Percentiles rank a stretch among this genome's conserved stretches.
phyloP scores from a whole-genome alignment of 2,797 vertebrate genomes.

The Harpagifer antarcticus region DNA sequence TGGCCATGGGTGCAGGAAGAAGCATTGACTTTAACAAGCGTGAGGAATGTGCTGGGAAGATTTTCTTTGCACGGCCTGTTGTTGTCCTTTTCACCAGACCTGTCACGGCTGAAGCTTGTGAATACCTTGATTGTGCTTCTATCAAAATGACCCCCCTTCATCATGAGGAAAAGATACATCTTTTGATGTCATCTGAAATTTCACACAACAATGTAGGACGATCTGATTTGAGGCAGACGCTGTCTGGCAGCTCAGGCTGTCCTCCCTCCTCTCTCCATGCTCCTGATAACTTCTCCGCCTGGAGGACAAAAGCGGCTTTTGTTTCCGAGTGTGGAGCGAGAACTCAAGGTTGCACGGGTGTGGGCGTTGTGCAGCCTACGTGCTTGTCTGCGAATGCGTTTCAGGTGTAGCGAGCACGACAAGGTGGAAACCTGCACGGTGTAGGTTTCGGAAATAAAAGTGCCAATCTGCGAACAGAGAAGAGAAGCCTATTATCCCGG shows the following conservation, averaged over 20 bases:
- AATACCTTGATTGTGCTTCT: constrained; percentile 79
- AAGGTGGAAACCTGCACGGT: constrained; percentile 39
- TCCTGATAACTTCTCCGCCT: constrained; percentile 79
- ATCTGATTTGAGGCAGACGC: constrained; percentile 82
- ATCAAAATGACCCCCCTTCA: constrained; percentile 56
- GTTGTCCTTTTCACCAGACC: constrained; percentile 61
- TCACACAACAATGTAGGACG: constrained; percentile 83
- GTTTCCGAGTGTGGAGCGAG: constrained; percentile 66
- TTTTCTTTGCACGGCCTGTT: constrained; percentile 66
- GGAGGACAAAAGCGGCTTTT: constrained; percentile 82
- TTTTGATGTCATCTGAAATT: constrained; percentile 87
- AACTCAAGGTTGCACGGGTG: constrained; percentile 61
- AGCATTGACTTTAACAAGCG: constrained; percentile 68
- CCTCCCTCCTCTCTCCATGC: constrained; percentile 45
- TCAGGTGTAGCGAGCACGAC: constrained; percentile 65
- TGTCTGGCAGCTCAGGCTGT: constrained; percentile 68
- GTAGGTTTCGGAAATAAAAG: constrained; percentile 74
- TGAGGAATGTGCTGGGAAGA: constrained; percentile 70
- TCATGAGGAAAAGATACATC: constrained; percentile 64
- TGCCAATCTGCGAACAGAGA: constrained; percentile 67
- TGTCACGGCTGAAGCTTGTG: constrained; percentile 69
- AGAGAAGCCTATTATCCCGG: constrained; percentile 74
- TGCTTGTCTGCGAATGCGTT: constrained; percentile 62
- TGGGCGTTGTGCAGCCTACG: constrained; percentile 54
- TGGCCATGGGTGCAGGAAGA: constrained; percentile 59